phyloP scores from a whole-genome alignment of 30 jellyfish, hydroid and myxozoan species.

The Pelagia noctiluca region DNA sequence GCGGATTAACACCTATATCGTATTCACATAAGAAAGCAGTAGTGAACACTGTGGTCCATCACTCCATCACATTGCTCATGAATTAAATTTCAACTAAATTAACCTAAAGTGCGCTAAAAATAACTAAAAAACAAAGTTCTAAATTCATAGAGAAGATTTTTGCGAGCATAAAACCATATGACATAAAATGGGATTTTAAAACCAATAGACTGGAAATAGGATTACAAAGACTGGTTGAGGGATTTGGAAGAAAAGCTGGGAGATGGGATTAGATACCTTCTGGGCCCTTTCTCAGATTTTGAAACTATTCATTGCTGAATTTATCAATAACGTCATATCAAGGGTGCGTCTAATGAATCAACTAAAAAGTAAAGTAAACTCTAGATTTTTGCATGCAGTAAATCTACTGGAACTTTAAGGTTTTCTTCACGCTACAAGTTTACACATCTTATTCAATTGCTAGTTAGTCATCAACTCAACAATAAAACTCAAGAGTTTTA shows the following conservation, averaged over 20 bases:
- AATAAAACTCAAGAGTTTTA: conserved; percentile 4
- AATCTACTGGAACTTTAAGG: no score
- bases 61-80: not conserved
- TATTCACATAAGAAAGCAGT: not conserved
- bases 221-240: not conserved
- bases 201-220: not conserved
- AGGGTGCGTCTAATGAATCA: no score
- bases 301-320: no score
- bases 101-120: not conserved
- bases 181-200: not conserved
- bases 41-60: not conserved
- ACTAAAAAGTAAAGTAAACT: no score
- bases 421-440: no score
- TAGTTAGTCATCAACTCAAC: not conserved
- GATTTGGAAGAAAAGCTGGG: not conserved
- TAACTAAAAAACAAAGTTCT: not conserved
- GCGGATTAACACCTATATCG: no score
- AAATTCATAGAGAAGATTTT: not conserved
- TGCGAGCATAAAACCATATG: not conserved
- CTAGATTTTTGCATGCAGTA: no score
- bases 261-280: not conserved
- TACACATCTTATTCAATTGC: not conserved
- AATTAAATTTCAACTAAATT: not conserved
- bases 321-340: no score
- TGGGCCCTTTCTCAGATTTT: no score